Conservation (phyloP, 2,888 invertebrate genomes). For the Scaeva pyrastri region DNA sequence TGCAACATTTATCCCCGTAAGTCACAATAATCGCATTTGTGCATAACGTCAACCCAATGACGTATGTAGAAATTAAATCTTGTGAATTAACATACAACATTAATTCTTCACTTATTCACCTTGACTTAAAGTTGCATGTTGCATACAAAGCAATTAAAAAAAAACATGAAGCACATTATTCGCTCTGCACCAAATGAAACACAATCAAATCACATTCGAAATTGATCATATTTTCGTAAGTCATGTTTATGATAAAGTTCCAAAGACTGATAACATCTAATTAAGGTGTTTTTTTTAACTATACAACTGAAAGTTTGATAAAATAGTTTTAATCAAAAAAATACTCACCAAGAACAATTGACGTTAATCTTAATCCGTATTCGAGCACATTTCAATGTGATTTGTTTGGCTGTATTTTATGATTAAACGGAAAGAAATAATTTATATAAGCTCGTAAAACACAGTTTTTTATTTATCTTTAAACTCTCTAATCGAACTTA, state of each 20-base stretch:
- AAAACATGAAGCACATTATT: slow-evolving; percentile 3
- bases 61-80: background rate
- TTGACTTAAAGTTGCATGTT: slow-evolving; percentile 43
- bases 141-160: slow-evolving; percentile 15
- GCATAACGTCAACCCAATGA: slow-evolving; percentile 10
- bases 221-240: background rate
- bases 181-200: background rate
- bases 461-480: background rate
- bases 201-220: background rate
- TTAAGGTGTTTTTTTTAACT: background rate
- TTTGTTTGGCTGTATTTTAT: background rate
- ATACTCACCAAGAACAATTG: slow-evolving; percentile 28
- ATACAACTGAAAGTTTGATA: background rate
- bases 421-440: slow-evolving; percentile 29
- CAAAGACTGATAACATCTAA: background rate
- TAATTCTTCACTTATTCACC: slow-evolving; percentile 47
- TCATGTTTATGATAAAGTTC: background rate
- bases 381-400: slow-evolving; percentile 21
- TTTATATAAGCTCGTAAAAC: background rate
- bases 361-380: slow-evolving; percentile 23
- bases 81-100: background rate
- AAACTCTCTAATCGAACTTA: background rate
- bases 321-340: slow-evolving; percentile 4
- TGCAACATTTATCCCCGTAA: background rate
- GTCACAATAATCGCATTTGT: background rate